These are phyloP conservation scores for Chelon auratus DNA, from an alignment of 2,797 vertebrate genomes.

Conservation along the genomic window DNA sequence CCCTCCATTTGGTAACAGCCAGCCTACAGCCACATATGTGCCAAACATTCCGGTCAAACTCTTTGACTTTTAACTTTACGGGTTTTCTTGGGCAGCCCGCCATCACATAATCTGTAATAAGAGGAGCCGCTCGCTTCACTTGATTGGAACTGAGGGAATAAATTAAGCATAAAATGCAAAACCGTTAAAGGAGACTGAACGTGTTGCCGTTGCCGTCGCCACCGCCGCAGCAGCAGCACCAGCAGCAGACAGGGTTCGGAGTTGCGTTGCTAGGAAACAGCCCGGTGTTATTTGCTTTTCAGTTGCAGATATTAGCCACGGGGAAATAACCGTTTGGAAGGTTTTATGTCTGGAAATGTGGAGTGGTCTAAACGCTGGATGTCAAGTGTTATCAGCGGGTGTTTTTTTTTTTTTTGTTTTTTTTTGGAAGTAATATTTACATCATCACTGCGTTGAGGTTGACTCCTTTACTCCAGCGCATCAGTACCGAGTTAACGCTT, in stretches of 20 bases:
- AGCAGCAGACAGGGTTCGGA: constrained; percentile 13
- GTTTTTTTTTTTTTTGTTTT: neutral
- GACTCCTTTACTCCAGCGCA: too few relatives aligned
- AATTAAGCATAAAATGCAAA: constrained; percentile 35
- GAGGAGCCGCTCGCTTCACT: constrained; percentile 16
- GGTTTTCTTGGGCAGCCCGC: constrained; percentile 1
- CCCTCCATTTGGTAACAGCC: neutral
- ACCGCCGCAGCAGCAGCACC: neutral
- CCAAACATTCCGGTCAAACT: neutral
- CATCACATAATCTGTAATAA: neutral
- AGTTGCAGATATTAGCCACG: constrained; percentile 18
- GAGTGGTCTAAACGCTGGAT: neutral
- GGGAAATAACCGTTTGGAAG: constrained; percentile 5
- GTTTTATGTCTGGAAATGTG: constrained; percentile 3
- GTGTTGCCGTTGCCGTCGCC: neutral
- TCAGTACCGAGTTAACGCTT: neutral
- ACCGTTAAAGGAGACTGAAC: constrained; percentile 11
- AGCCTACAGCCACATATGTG: neutral
- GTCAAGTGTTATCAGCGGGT: neutral
- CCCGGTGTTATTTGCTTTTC: constrained; percentile 11
- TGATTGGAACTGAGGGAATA: constrained; percentile 22
- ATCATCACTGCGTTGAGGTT: neutral
- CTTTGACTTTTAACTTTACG: constrained; percentile 3
- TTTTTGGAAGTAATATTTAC: neutral
- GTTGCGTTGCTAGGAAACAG: constrained; percentile 49